Evolutionary conservation across 2,888 invertebrate species (phyloP), one percentile per base, ranked within the genome.

Genomic region (Pterostichus niger): DNA sequence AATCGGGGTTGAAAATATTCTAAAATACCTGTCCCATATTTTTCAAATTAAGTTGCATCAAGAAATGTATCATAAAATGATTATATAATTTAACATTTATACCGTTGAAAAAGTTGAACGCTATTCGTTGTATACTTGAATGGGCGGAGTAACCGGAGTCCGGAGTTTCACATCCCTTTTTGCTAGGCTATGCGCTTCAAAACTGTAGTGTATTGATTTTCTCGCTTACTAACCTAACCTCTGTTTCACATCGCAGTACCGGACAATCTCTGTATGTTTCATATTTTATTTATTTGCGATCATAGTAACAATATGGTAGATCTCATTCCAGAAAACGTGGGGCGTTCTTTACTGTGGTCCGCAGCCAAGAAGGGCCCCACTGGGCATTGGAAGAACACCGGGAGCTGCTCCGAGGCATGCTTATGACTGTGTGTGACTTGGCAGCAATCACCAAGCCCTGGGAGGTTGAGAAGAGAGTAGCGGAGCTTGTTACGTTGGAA

Each of bases 391-490:
- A 95, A 84, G 95, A 95, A 85, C 94, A 96, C 85, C 93, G 97
- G 79, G 96, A 96, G 78, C 91, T 98, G 83, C 91, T 97, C 77
- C 93, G 97, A 35, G 97, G 96, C 10, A 98, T 98, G 97, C 92
- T 97, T 89, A 98, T 98, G 98, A 98, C 98, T 33, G 97, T 97
- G 52, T 98, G 97, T 90, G 98, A 98, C 92, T 92, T 98, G 86
- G 97, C 97, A 81, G 98, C 98, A 85, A 98, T 98, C 87, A 97
- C 97, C 77, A 98, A 98, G 89, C 98, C 98, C 0, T 98, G 98
- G 98, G 95, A 96, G 6, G 95, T 97, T 78, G 97, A 98, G 90
- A 94, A 96, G 86, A 93, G 97, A 84, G 97, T 98, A n/a, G 97
- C 97, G 1, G 97, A 97, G 85, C 91, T 98, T 46, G 97, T 98